Percentiles rank a stretch among this genome's conserved stretches.
Conservation (phyloP, 2,888 invertebrate species). For the Drosophila demipolita region DNA sequence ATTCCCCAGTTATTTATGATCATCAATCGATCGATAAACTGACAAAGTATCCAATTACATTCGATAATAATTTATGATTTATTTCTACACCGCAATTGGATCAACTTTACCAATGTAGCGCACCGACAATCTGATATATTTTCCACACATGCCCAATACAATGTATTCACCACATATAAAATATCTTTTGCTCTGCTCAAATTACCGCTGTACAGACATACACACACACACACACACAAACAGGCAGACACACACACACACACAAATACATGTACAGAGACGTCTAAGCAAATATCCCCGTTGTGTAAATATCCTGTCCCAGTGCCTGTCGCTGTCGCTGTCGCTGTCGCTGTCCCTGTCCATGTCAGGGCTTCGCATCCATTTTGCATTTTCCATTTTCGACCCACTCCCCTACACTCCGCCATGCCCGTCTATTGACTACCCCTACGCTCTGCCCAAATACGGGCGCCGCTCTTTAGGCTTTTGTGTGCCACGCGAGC, state of each 20-base stretch:
- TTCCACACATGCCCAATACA: constrained; percentile 46
- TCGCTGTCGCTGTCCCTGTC: constrained; percentile 33
- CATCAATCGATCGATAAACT: background rate
- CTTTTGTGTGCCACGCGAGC: constrained; percentile 73
- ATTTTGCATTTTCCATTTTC: constrained; percentile 74
- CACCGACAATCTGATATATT: constrained; percentile 53
- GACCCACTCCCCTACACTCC: background rate
- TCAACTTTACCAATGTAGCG: constrained; percentile 56
- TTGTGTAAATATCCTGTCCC: constrained; percentile 72
- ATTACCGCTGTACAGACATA: constrained; percentile 54
- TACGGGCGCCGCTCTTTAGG: constrained; percentile 70
- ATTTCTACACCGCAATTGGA: constrained; percentile 34
- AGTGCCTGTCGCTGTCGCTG: constrained; percentile 16
- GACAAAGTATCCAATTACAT: constrained; percentile 12
- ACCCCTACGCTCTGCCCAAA: constrained; percentile 30
- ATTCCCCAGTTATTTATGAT: background rate
- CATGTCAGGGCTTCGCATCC: constrained; percentile 62
- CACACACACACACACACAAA: constrained; percentile 8
- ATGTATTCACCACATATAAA: constrained; percentile 46
- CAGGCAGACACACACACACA: background rate
- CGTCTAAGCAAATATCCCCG: constrained; percentile 69
- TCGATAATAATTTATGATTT: constrained; percentile 15
- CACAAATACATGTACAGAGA: constrained; percentile 30
- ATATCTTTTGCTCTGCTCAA: constrained; percentile 61
- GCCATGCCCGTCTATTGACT: background rate